Evolutionary conservation across 2,888 invertebrate species (phyloP), one percentile per base, ranked within the genome.

Genomic region (Xestia ashworthii): DNA sequence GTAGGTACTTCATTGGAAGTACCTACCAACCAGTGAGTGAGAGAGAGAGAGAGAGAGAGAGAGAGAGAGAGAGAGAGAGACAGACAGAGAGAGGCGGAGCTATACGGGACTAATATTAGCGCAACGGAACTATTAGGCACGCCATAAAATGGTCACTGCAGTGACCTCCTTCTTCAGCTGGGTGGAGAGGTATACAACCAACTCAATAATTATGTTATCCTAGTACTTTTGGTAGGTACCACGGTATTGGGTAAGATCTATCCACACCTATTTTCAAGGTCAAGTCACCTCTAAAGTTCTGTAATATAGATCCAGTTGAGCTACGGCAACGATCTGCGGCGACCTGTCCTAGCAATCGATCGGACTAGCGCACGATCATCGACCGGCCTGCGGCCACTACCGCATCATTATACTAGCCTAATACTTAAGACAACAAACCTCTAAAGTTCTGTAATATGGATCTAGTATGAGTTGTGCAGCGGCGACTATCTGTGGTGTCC

Each of bases 401-500:
- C 19, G 14, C 38, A 32, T 16, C 5, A 64, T n/a, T 64, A 48
- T 48, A 48, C 3, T 48, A n/a, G 14, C 60, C 70, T 70, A 25
- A 48, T 60, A 70, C 48, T 48, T 32, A n/a, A 25, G 8, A 3
- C 3, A 48, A 74, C 93, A 91, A 92, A 98, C 99, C 97, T 99
- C 98, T 73, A 99, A 97, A 19, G 99, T 99, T 88, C 99, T 97
- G 94, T 99, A 99, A 95, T 98, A 98, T 0, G 99, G 99, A 97
- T 99, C 99, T 60, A 99, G 97, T 91, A 99, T 96, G 64, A 99
- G 97, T 95, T 99, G 98, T 22, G 99, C 99, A 72, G 99, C 97
- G 62, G 99, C 98, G 25, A 99, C 99, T 86, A 99, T 98, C 97
- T 99, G 99, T 67, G 99, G 99, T 76, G 99, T 99, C 87, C 99